These are phyloP conservation scores for Isotomurus palustris DNA, from an alignment of 2,888 invertebrate species.

Conservation along the genomic window DNA sequence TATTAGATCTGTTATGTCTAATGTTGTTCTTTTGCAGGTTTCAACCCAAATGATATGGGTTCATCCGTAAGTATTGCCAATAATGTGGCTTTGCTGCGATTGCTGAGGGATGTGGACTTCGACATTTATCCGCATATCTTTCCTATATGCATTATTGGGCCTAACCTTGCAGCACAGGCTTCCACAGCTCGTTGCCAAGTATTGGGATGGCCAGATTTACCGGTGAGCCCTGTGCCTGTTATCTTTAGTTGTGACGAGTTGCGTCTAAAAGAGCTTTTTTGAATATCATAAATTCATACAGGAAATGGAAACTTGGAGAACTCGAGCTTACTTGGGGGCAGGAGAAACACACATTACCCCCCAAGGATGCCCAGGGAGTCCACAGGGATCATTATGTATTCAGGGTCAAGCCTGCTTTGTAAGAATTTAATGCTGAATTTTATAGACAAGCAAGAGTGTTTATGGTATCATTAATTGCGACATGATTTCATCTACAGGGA, in stretches of 20 bases:
- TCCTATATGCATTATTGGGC: slow-evolving; percentile 22
- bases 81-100: slow-evolving; percentile 17
- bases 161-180: not conserved
- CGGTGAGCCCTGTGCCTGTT: not conserved
- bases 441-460: not conserved
- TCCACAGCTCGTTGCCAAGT: slow-evolving; percentile 10
- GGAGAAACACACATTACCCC: not conserved
- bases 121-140: slow-evolving; percentile 25
- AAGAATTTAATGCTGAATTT: slow-evolving; percentile 4
- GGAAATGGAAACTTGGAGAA: slow-evolving; percentile 8
- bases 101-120: slow-evolving; percentile 17
- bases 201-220: slow-evolving; percentile 16
- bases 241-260: not conserved
- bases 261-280: not conserved
- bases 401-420: slow-evolving; percentile 19
- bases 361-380: not conserved
- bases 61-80: not conserved
- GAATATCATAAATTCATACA: not conserved
- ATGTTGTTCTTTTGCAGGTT: not conserved
- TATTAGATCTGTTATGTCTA: not conserved
- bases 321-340: not conserved
- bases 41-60: not conserved
- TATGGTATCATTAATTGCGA: not conserved
- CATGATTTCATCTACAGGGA: slow-evolving; percentile 10
- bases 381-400: slow-evolving; percentile 6